Conservation (phyloP, 2,888 invertebrate species). For the Yponomeuta plumbellus region DNA sequence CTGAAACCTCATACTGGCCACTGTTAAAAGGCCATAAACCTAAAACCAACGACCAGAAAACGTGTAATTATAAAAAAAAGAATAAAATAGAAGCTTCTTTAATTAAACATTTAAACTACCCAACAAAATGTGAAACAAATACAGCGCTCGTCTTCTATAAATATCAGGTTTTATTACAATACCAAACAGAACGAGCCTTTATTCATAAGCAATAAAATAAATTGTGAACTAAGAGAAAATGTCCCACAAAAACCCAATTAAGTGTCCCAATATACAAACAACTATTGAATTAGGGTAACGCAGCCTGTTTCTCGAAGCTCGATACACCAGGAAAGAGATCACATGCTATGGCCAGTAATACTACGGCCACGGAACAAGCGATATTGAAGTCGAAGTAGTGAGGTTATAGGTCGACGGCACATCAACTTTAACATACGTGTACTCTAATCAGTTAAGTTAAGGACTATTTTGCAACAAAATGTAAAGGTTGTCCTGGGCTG, state of each 20-base stretch:
- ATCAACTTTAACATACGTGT: too few relatives aligned
- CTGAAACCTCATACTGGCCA: too few relatives aligned
- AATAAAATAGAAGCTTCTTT: neutral
- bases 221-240: slow-evolving; percentile 11
- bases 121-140: slow-evolving; percentile 9
- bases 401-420: too few relatives aligned
- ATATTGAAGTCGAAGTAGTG: neutral
- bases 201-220: slow-evolving; percentile 15
- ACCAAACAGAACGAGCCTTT: slow-evolving; percentile 3
- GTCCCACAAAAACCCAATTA: slow-evolving; percentile 13
- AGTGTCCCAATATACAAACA: slow-evolving; percentile 12
- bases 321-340: neutral
- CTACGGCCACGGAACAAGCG: neutral
- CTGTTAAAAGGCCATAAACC: too few relatives aligned
- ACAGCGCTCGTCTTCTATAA: slow-evolving; percentile 4
- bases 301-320: neutral
- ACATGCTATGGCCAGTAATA: neutral
- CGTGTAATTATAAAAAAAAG: too few relatives aligned
- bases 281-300: slow-evolving; percentile 10
- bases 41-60: too few relatives aligned
- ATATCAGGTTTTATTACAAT: slow-evolving; percentile 7
- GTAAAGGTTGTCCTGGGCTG: too few relatives aligned
- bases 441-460: too few relatives aligned
- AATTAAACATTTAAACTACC: neutral
- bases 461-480: too few relatives aligned